Percentiles rank a stretch among this genome's conserved stretches.
phyloP scores from a whole-genome alignment of 2,113 vertebrate species.

The Oreochromis tanganicae region DNA sequence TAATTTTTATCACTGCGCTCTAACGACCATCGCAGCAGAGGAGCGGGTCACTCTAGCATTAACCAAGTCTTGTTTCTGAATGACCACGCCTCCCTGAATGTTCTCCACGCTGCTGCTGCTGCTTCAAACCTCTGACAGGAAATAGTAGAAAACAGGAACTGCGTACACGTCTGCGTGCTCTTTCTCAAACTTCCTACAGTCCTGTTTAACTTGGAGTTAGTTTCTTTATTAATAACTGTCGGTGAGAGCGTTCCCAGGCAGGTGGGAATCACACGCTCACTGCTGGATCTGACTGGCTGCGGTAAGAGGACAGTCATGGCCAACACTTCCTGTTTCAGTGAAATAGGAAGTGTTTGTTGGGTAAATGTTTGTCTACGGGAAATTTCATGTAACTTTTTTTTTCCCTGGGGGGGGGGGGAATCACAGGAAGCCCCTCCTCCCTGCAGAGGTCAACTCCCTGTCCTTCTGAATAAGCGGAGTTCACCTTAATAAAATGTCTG shows the following conservation, averaged over 20 bases:
- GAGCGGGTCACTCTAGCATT: background rate
- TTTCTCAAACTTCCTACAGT: background rate
- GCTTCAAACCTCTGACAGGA: background rate
- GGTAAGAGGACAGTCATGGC: background rate
- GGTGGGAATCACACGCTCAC: background rate
- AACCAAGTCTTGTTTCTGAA: background rate
- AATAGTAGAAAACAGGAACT: background rate
- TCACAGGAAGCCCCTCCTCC: background rate
- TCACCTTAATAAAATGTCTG: background rate
- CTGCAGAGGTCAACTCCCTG: background rate
- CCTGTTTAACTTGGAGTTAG: background rate
- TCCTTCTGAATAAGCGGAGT: too few relatives aligned
- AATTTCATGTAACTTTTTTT: background rate
- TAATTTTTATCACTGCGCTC: background rate
- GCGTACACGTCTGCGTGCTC: background rate
- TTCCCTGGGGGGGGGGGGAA: fast-evolving
- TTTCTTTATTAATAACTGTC: background rate
- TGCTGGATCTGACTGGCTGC: background rate
- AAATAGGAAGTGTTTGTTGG: background rate
- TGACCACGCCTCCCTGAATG: background rate
- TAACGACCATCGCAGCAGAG: background rate
- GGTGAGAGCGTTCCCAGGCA: background rate
- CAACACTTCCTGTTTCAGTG: background rate
- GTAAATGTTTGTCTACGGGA: background rate
- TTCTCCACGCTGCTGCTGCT: background rate